Evolutionary conservation across 1,140 invertebrate genomes (phyloP), one percentile per base, ranked within the genome.

Genomic region (Ruditapes philippinarum): DNA sequence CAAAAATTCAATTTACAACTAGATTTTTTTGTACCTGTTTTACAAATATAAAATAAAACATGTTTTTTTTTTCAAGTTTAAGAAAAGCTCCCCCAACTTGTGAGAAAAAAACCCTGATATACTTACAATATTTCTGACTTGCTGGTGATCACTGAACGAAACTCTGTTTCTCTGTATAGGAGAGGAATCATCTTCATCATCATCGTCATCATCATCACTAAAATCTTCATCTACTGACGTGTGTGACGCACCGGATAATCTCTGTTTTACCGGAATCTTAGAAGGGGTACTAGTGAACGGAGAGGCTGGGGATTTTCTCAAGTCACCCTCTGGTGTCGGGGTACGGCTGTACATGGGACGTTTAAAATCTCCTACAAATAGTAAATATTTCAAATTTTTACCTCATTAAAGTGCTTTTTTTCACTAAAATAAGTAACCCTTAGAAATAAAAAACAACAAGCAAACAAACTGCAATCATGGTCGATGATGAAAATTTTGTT

Each of bases 91-190:
- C n/a, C n/a, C 17, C 7, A 49, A 49, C 45, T 17, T 11, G 45
- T 49, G 17, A 11, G 17, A 49, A 11, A 49, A 11, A 17, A 11
- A 49, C 17, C 7, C 7, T 49, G 45, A 54, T 22, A 54, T 36
- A 86, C 84, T 86, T n/a, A 86, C 84, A 65, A 86, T 86, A 65
- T 86, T 86, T 54, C 84, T 54, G 38, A 86, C 38, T 33, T 86
- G 60, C 36, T 86, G 70, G 14, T 86, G 49, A 3, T 86, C 70
- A 31, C 73, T 86, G 25, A 86, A 86, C 0, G 84, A 86, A 4
- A 86, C 84, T 4, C 73, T 78, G 25, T 45, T 80, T 11, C 54
- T 38, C 57, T 81, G 79, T 49, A 62, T 40, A 12, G 70, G 70
- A 9, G 70, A 65, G 17, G 83, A 86, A 54, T 79, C 74, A 38